Base-by-base conservation (phyloP, 2,113 vertebrate genomes). In the Hippocampus zosterae region DNA sequence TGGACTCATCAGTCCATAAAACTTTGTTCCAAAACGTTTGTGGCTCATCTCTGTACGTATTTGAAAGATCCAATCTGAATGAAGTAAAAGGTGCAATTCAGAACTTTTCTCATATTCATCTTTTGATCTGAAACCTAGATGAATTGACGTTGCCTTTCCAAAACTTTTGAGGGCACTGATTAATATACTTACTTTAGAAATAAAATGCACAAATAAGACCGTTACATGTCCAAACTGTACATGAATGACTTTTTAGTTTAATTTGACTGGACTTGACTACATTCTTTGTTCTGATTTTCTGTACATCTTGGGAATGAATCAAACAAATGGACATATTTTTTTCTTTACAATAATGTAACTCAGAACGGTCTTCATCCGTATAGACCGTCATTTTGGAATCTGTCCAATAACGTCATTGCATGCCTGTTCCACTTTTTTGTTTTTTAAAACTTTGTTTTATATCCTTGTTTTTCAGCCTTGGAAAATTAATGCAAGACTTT, bases 401-500 rank as follows among this genome's bases (percentile, higher is more conserved):
- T 55, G 19, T 33, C 18, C 48, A 27, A 18, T 37, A 27, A 18
- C 8, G 18, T 41, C 37, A 15, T n/a, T 65, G 33, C 44, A 41
- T 72, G 19, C 70, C 57, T 65, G 15, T 29, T 71, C 40, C 61
- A 13, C 37, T 11, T 57, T 55, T 13, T 25, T 57, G 42, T 50
- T 21, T 50, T 21, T 61, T 29, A 63, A 13, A 16, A n/a, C 11
- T 56, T 71, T 48, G 0, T 44, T n/a, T 72, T n/a, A 46, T 65
- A 25, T n/a, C 41, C 13, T 46, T 44, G 41, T 65, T 44, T 27
- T 65, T 46, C 23, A 15, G 23, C 42, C 63, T 46, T 25, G 42
- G 63, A 15, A 65, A 27, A 65, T 23, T 42, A 13, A 6, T 41
- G 23, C 61, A 27, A 46, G 65, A 52, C 48, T 33, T 48, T 37